Evolutionary conservation across 2,797 vertebrate genomes (phyloP).

Genomic region (Bradypodion pumilum): DNA sequence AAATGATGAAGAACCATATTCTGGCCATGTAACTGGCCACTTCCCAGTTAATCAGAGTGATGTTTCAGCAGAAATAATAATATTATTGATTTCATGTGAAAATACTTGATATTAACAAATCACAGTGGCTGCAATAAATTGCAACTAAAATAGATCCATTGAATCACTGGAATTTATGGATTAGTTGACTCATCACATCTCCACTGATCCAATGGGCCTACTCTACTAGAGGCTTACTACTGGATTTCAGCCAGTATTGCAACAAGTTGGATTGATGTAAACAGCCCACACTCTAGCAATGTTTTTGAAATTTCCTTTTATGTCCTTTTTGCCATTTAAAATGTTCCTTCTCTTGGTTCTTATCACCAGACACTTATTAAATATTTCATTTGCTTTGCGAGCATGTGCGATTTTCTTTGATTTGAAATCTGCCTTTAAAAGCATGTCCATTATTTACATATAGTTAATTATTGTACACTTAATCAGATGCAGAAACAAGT

Average conservation of each 20-base stretch:
- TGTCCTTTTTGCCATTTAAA: background rate
- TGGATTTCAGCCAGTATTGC: background rate
- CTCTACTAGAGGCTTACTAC: too few relatives aligned
- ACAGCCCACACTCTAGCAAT: background rate
- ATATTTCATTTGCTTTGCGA: conserved; percentile 24
- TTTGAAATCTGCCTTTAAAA: background rate
- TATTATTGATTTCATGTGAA: background rate
- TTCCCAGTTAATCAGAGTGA: background rate
- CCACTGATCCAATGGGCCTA: too few relatives aligned
- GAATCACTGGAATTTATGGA: too few relatives aligned
- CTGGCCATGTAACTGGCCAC: background rate
- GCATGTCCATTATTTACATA: background rate
- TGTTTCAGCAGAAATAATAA: background rate
- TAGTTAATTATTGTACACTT: background rate
- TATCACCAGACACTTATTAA: background rate
- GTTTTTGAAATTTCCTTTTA: background rate
- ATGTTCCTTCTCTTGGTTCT: background rate
- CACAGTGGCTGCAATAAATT: too few relatives aligned
- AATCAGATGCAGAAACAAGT: conserved; percentile 11
- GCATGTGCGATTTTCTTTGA: conserved; percentile 9
- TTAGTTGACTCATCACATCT: too few relatives aligned
- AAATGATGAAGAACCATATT: background rate
- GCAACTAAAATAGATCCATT: too few relatives aligned
- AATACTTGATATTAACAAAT: background rate
- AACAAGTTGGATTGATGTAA: background rate